Conservation (phyloP, 2,797 vertebrate genomes). For the Eurystomus glaucurus region DNA sequence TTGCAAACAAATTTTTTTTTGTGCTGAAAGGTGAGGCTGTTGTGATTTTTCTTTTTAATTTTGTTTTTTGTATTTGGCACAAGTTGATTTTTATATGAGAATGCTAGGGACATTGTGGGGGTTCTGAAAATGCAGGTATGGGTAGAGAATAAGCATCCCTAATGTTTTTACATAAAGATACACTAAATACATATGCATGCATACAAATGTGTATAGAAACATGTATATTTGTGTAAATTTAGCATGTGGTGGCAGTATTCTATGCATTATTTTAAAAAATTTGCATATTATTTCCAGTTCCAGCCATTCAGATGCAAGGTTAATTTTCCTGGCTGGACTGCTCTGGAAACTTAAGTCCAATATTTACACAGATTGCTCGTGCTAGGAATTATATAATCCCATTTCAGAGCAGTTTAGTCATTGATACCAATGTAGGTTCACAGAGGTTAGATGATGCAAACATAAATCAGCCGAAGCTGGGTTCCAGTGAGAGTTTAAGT, state of each 20-base stretch:
- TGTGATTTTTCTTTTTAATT: background rate
- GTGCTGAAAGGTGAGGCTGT: background rate
- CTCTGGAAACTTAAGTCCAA: constrained; percentile 18
- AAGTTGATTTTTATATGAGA: background rate
- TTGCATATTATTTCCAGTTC: background rate
- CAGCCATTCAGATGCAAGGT: background rate
- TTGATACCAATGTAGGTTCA: constrained; percentile 1
- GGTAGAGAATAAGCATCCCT: background rate
- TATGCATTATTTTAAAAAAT: background rate
- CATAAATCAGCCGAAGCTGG: constrained; percentile 48
- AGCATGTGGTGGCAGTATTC: background rate
- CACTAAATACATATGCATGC: background rate
- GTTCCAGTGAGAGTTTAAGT: constrained; percentile 54
- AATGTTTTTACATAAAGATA: accelerated
- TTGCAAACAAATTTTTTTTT: background rate
- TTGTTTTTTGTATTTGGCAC: background rate
- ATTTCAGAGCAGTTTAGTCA: constrained; percentile 43
- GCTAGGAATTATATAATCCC: constrained; percentile 41
- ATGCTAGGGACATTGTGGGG: background rate
- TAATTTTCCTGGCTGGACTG: constrained; percentile 9
- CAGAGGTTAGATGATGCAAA: constrained; percentile 46
- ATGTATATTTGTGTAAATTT: background rate
- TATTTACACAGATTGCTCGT: background rate
- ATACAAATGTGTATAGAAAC: background rate
- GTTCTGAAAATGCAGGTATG: background rate